Conservation (phyloP, 2,113 vertebrate genomes). For the Bufo gargarizans region DNA sequence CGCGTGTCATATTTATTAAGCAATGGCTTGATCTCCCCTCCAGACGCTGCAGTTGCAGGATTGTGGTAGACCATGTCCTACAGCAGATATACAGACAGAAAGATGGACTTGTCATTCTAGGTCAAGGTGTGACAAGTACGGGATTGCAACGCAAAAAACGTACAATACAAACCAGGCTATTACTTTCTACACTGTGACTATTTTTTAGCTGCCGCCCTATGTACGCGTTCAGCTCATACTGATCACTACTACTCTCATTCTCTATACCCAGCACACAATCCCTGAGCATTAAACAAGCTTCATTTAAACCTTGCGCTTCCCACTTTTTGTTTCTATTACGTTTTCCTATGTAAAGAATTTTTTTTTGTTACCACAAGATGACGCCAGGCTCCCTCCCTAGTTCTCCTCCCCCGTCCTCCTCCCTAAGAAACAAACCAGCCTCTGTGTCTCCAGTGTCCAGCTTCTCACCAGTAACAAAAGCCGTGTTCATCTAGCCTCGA, state of each 20-base stretch:
- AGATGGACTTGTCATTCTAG: no score
- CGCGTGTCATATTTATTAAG: no score
- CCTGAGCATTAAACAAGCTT: background rate
- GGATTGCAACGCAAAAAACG: no score
- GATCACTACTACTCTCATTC: no score
- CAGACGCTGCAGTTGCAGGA: no score
- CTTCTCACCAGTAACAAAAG: slow-evolving; percentile 73
- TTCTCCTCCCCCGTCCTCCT: slow-evolving; percentile 46
- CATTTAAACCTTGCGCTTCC: slow-evolving; percentile 41
- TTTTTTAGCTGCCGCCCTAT: background rate
- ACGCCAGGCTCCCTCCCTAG: slow-evolving; percentile 49
- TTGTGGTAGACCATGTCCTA: no score
- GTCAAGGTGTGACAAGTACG: no score
- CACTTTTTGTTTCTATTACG: slow-evolving; percentile 20
- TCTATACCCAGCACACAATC: background rate
- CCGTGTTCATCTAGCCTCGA: slow-evolving; percentile 65
- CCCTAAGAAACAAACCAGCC: slow-evolving; percentile 66
- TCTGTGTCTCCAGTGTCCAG: slow-evolving; percentile 68
- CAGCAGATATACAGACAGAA: no score
- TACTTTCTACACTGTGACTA: background rate
- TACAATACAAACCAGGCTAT: no score
- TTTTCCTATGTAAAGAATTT: background rate
- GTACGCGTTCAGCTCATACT: background rate
- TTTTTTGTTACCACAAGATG: slow-evolving; percentile 57
- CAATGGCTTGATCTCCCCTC: no score